Conservation (phyloP, 2,113 vertebrate genomes). For the Climacteris rufus region DNA sequence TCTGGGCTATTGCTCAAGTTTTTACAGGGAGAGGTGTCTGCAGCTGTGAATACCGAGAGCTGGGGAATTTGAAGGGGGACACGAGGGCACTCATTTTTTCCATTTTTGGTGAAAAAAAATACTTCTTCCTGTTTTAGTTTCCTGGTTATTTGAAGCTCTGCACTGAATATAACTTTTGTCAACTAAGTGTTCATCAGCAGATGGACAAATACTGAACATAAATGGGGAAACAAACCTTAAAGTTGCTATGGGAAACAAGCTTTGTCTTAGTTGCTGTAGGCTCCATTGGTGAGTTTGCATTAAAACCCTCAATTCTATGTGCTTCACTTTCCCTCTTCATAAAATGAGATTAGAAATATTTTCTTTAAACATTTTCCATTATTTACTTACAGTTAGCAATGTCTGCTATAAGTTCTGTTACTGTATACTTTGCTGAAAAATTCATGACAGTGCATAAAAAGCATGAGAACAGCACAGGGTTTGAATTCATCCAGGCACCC, state of each 20-base stretch:
- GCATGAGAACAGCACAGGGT: neutral
- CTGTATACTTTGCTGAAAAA: neutral
- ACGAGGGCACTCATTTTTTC: neutral
- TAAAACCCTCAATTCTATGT: neutral
- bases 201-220: neutral
- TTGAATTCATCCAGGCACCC: neutral
- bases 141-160: neutral
- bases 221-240: neutral
- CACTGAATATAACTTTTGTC: neutral
- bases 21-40: neutral
- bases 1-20: neutral
- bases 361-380: neutral
- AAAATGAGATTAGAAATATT: neutral
- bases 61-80: neutral
- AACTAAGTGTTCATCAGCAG: neutral
- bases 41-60: neutral
- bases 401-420: neutral
- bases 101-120: neutral
- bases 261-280: neutral
- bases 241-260: neutral
- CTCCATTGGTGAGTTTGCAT: neutral
- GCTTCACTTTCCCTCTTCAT: neutral
- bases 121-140: neutral
- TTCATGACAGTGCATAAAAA: neutral
- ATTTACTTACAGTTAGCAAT: neutral